Conservation (phyloP, 2,888 invertebrate genomes). For the Cheiracanthium punctorium region DNA sequence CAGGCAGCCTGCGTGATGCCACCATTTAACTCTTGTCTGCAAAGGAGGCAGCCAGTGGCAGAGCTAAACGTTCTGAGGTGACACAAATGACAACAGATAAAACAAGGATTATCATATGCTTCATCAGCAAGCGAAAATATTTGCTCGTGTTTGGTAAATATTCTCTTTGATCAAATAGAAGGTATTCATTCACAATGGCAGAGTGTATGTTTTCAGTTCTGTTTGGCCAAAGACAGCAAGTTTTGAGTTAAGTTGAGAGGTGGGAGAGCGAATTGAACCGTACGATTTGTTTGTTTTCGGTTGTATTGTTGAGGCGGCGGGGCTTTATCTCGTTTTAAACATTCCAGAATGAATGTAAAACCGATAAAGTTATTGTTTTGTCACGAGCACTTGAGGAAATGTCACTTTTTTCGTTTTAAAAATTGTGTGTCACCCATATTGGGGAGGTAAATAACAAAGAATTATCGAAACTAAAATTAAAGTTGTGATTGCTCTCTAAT, state of each 20-base stretch:
- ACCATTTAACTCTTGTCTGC: not conserved
- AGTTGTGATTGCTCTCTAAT: too few species aligned
- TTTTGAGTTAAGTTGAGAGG: constrained; percentile 27
- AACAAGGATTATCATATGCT: constrained; percentile 29
- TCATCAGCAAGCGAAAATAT: constrained; percentile 32
- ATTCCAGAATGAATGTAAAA: not conserved
- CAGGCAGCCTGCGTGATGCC: not conserved
- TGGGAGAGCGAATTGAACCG: constrained; percentile 1
- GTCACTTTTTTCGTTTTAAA: not conserved
- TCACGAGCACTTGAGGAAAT: not conserved
- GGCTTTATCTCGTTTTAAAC: constrained; percentile 26
- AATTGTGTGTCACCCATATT: too few species aligned
- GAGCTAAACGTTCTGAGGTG: not conserved
- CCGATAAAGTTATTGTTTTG: constrained; percentile 14
- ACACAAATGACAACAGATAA: constrained; percentile 24
- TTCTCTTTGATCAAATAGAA: constrained; percentile 33
- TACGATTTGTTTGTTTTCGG: constrained; percentile 12
- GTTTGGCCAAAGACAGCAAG: constrained; percentile 16
- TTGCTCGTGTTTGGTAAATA: constrained; percentile 34
- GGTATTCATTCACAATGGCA: constrained; percentile 13
- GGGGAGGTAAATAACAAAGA: too few species aligned
- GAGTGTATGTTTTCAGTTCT: constrained; percentile 19
- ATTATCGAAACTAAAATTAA: too few species aligned
- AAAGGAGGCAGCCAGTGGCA: not conserved
- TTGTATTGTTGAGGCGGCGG: not conserved